phyloP scores from a whole-genome alignment of 2,888 invertebrate species.

The Lycia hirtaria region DNA sequence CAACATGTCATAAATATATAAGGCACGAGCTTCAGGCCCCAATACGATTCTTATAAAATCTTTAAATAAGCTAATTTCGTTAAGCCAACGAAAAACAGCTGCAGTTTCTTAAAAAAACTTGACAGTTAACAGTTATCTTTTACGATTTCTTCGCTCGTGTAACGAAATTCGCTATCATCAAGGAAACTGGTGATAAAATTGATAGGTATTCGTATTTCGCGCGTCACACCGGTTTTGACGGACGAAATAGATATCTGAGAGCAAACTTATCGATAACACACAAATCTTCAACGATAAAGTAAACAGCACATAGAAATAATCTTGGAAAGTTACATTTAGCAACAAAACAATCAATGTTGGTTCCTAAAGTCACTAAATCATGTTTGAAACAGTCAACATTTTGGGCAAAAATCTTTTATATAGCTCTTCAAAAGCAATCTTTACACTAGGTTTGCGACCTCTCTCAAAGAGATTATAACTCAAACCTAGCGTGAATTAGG shows the following conservation, averaged over 20 bases:
- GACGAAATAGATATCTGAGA: not conserved
- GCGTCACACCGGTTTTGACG: constrained; percentile 14
- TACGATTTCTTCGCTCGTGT: too few species aligned
- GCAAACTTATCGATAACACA: not conserved
- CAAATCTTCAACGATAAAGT: not conserved
- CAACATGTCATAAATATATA: constrained; percentile 19
- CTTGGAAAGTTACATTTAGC: not conserved
- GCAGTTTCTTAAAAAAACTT: not conserved
- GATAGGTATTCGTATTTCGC: not conserved
- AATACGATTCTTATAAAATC: constrained; percentile 6
- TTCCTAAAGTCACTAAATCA: not conserved
- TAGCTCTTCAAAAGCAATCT: not conserved
- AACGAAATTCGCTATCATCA: constrained; percentile 3
- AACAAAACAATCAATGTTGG: too few species aligned
- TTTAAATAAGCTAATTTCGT: constrained; percentile 1
- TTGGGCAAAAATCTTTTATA: not conserved
- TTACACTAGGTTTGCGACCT: not conserved
- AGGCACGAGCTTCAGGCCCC: constrained; percentile 39
- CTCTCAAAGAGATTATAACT: not conserved
- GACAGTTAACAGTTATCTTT: too few species aligned
- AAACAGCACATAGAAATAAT: not conserved
- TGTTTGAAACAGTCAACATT: not conserved
- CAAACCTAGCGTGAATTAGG: not conserved
- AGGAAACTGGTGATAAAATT: constrained; percentile 15
- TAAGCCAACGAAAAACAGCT: not conserved